These are phyloP conservation scores for Hirtodrosophila duncani DNA, from an alignment of 2,888 invertebrate genomes.

Conservation along the genomic window DNA sequence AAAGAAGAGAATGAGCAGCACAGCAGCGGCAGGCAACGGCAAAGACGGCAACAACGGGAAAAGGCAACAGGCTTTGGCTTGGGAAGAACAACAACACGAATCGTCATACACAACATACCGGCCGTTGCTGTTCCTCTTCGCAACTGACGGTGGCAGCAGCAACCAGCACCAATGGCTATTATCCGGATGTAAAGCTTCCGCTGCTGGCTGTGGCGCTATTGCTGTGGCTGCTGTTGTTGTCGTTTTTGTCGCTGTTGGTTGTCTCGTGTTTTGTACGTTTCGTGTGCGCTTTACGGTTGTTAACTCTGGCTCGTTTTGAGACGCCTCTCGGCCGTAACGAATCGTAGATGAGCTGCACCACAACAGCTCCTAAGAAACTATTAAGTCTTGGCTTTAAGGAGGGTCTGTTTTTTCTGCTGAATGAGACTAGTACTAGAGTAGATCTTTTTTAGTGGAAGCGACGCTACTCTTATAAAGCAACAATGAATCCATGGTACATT, in stretches of 20 bases:
- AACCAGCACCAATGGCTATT: slow-evolving; percentile 26
- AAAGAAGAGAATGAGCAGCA: slow-evolving; percentile 1
- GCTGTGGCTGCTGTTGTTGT: not conserved
- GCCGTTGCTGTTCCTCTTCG: no score
- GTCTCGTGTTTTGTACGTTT: slow-evolving; percentile 21
- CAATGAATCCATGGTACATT: no score
- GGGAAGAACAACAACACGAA: no score
- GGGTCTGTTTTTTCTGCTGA: no score
- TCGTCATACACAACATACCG: no score
- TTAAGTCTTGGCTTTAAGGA: no score
- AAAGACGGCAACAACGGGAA: slow-evolving; percentile 23
- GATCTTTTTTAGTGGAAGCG: no score
- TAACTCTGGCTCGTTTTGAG: slow-evolving; percentile 45
- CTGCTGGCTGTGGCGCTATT: slow-evolving; percentile 27
- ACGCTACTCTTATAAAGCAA: no score
- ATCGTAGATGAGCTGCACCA: slow-evolving; percentile 47
- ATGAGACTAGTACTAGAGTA: no score
- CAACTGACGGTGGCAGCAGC: slow-evolving; percentile 5
- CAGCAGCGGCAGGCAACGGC: slow-evolving; percentile 14
- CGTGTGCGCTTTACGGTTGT: slow-evolving; percentile 63
- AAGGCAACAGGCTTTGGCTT: slow-evolving; percentile 33
- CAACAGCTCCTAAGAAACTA: not conserved
- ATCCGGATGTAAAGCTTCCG: slow-evolving; percentile 72
- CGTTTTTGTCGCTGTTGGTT: slow-evolving; percentile 22
- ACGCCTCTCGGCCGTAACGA: slow-evolving; percentile 59